phyloP scores from a whole-genome alignment of 2,888 invertebrate genomes.

The Biston stratarius region DNA sequence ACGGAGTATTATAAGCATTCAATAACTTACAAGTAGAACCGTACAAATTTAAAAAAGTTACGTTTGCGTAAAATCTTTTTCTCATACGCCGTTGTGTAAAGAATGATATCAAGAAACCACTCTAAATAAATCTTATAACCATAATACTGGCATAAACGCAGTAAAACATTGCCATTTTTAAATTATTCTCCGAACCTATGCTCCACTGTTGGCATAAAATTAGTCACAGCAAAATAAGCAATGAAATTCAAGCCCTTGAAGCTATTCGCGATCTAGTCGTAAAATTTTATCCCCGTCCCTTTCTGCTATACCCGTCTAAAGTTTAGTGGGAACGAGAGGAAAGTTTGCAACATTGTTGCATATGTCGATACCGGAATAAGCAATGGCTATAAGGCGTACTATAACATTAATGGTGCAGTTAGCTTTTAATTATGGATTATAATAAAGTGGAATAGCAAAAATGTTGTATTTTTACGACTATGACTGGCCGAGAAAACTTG shows the following conservation, averaged over 20 bases:
- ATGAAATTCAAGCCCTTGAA: conserved; percentile 74
- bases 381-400: conserved; percentile 62
- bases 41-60: too few relatives aligned
- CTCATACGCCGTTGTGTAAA: too few relatives aligned
- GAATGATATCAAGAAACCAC: too few relatives aligned
- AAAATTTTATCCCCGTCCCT: conserved; percentile 64
- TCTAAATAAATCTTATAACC: conserved; percentile 43
- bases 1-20: too few relatives aligned
- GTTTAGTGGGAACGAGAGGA: conserved; percentile 56
- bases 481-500: conserved; percentile 6
- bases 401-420: conserved; percentile 51
- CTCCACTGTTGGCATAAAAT: conserved; percentile 71
- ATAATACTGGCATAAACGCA: conserved; percentile 43
- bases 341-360: conserved; percentile 71
- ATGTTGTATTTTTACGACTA: conserved; percentile 22
- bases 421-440: conserved; percentile 43
- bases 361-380: conserved; percentile 71
- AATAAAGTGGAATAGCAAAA: conserved; percentile 30
- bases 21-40: too few relatives aligned
- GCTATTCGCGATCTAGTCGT: conserved; percentile 76
- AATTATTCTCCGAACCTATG: conserved; percentile 61
- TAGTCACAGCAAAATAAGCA: conserved; percentile 81
- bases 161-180: conserved; percentile 49
- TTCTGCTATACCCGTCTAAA: conserved; percentile 45
- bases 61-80: neutral